A percentile compares a stretch with the other conserved stretches of the same genome.
Conservation (phyloP, 1,140 invertebrate genomes). For the Anthonomus grandis region DNA sequence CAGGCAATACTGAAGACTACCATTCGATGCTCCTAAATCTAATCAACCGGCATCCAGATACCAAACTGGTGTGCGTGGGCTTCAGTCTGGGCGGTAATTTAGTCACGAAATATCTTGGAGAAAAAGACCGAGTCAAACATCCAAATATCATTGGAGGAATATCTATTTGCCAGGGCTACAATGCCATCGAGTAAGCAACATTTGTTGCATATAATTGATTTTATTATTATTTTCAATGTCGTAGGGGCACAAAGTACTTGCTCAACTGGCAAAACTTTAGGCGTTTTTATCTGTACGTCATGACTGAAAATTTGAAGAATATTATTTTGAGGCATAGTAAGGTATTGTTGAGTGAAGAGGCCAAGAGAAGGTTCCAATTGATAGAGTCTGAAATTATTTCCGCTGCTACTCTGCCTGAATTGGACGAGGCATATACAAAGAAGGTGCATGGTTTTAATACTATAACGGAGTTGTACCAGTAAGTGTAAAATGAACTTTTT, state of each 20-base stretch:
- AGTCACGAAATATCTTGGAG: constrained; percentile 85
- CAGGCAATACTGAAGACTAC: constrained; percentile 84
- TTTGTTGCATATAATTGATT: background rate
- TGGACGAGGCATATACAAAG: constrained; percentile 86
- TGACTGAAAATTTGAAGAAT: constrained; percentile 87
- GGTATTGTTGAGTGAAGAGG: constrained; percentile 70
- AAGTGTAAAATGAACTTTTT: constrained; percentile 1
- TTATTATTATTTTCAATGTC: background rate
- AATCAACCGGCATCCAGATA: constrained; percentile 66
- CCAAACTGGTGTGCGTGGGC: constrained; percentile 77
- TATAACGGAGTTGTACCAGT: constrained; percentile 72
- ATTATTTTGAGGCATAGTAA: constrained; percentile 77
- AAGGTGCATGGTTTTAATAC: constrained; percentile 73
- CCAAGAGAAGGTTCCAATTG: constrained; percentile 64
- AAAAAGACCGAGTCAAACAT: constrained; percentile 60
- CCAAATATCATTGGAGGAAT: constrained; percentile 78
- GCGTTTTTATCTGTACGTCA: constrained; percentile 84
- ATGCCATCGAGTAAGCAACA: constrained; percentile 74
- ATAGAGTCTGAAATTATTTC: constrained; percentile 78
- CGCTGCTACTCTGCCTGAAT: constrained; percentile 77
- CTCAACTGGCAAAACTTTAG: constrained; percentile 85
- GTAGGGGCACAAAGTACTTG: constrained; percentile 72
- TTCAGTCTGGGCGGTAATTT: constrained; percentile 90
- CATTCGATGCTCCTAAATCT: constrained; percentile 74
- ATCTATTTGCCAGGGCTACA: constrained; percentile 90